These are phyloP conservation scores for Phaethornis superciliosus DNA, from an alignment of 2,113 vertebrate species.

Conservation along the genomic window DNA sequence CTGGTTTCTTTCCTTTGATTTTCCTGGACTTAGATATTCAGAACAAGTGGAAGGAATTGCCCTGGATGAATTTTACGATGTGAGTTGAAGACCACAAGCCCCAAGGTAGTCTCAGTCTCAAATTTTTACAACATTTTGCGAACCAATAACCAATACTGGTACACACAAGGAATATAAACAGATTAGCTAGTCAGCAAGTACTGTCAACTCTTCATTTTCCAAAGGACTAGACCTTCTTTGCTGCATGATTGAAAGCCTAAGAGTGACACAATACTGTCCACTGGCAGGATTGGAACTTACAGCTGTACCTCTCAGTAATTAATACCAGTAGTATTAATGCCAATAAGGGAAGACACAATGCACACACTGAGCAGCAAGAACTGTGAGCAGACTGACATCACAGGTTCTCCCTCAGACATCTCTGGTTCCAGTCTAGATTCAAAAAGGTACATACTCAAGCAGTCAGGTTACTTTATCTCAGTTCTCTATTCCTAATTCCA, in stretches of 20 bases:
- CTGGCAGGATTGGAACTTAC: not conserved
- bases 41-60: not conserved
- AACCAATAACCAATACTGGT: not conserved
- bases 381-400: not conserved
- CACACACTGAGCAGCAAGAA: not conserved
- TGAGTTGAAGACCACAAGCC: not conserved
- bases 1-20: not conserved
- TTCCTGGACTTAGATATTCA: not conserved
- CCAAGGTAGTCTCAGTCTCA: not conserved
- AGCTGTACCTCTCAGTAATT: not conserved
- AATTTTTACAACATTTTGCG: fast-evolving
- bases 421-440: not conserved
- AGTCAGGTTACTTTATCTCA: not conserved
- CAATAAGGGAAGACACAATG: fast-evolving
- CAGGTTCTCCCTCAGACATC: not conserved
- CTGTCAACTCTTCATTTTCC: not conserved
- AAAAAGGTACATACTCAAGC: not conserved
- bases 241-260: not conserved
- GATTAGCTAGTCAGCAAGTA: not conserved
- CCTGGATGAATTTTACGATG: not conserved
- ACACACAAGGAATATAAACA: not conserved
- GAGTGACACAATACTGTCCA: not conserved
- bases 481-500: not conserved
- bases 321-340: not conserved
- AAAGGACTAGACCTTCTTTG: not conserved